Evolutionary conservation across 2,797 vertebrate species (phyloP).

Genomic region (Zonotrichia albicollis): DNA sequence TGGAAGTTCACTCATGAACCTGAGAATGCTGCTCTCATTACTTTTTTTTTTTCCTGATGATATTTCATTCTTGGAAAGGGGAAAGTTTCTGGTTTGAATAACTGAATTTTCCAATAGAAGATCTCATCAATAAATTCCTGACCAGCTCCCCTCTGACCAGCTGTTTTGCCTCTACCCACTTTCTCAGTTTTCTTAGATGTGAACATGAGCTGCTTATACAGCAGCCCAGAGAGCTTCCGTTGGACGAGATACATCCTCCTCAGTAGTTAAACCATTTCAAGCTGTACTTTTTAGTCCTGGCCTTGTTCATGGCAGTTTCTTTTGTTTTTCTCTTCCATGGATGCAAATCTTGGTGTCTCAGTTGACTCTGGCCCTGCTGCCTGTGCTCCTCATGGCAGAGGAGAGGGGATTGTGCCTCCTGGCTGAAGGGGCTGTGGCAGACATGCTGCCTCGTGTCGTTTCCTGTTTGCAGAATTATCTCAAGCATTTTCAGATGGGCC

Average conservation of each 20-base stretch:
- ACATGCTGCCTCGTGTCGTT: neutral
- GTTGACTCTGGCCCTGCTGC: neutral
- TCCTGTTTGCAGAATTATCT: conserved; percentile 28
- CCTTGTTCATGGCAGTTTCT: neutral
- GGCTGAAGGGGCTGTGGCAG: neutral
- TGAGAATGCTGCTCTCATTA: neutral
- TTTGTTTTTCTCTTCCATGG: neutral
- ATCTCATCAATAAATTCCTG: neutral
- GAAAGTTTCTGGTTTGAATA: neutral
- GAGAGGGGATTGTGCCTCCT: neutral
- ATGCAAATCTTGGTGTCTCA: neutral
- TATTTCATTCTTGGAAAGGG: neutral
- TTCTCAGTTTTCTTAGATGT: neutral
- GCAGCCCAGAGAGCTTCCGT: neutral
- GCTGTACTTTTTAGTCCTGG: neutral
- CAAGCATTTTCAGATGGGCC: neutral
- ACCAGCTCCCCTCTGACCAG: neutral
- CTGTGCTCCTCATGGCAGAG: neutral
- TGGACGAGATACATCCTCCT: neutral
- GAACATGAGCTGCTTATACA: neutral
- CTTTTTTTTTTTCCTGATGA: neutral
- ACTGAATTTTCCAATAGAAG: neutral
- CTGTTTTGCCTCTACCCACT: neutral
- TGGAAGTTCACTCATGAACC: neutral
- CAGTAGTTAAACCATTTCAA: neutral